These are phyloP conservation scores for Podiceps cristatus DNA, from an alignment of 2,113 vertebrate species.

Conservation along the genomic window DNA sequence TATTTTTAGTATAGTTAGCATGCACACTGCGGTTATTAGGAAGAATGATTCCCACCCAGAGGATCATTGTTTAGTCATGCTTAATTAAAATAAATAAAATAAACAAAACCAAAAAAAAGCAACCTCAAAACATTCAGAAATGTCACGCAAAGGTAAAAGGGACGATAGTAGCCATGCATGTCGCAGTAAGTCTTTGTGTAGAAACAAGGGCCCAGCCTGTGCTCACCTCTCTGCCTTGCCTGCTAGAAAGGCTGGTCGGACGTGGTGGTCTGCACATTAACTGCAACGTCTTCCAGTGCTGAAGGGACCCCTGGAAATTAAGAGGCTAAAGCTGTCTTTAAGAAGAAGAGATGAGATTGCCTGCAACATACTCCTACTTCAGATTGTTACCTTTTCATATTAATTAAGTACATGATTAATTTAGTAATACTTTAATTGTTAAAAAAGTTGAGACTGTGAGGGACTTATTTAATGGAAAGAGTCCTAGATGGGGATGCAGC, in stretches of 20 bases:
- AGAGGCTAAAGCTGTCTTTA: not conserved
- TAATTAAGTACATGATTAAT: not conserved
- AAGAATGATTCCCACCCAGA: constrained; percentile 71
- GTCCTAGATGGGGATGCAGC: not conserved
- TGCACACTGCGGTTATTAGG: constrained; percentile 50
- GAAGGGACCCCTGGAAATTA: not conserved
- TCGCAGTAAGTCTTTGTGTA: not conserved
- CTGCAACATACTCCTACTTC: not conserved
- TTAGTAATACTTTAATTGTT: not conserved
- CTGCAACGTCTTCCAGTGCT: not conserved
- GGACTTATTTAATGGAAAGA: not conserved
- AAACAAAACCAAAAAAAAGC: not conserved
- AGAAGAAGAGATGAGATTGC: not conserved
- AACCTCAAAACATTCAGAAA: constrained; percentile 11
- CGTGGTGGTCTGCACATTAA: not conserved
- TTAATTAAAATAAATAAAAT: constrained; percentile 65
- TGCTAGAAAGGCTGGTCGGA: not conserved
- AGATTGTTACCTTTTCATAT: not conserved
- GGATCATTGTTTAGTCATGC: constrained; percentile 67
- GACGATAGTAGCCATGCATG: not conserved
- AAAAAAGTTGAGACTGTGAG: not conserved
- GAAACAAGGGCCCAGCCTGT: not conserved
- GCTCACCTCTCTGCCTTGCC: not conserved
- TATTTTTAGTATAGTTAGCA: constrained; percentile 63
- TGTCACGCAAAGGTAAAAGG: constrained; percentile 39